Percentiles rank a stretch among this genome's conserved stretches.
Evolutionary conservation across 2,888 invertebrate genomes (phyloP).

Genomic region (Dinocampus coccinellae): DNA sequence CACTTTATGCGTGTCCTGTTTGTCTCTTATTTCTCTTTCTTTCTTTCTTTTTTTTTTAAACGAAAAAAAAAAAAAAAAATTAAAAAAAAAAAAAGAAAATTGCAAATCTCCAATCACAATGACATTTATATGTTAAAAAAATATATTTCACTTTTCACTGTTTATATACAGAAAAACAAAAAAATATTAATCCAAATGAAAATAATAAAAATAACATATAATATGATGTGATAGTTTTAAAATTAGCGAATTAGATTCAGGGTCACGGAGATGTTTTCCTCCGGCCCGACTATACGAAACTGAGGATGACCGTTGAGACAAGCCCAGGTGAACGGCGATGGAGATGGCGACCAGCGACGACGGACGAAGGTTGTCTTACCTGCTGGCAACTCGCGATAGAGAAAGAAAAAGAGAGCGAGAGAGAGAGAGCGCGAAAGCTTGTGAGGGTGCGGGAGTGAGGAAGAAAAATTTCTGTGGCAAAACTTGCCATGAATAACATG

Average conservation of each 20-base stretch:
- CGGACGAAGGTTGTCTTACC: conserved; percentile 41
- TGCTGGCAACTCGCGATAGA: conserved; percentile 17
- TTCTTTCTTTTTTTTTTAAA: not conserved
- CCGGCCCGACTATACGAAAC: conserved; percentile 67
- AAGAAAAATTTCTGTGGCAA: not conserved
- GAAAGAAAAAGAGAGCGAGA: conserved; percentile 29
- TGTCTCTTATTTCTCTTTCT: not conserved
- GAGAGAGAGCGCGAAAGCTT: too few relatives aligned
- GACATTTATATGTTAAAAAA: not conserved
- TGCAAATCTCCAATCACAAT: not conserved
- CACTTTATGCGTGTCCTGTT: conserved; percentile 37
- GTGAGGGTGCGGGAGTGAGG: too few relatives aligned
- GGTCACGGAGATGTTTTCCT: conserved; percentile 68
- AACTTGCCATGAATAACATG: not conserved
- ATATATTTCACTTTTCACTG: conserved; percentile 27
- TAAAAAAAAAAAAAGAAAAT: too few relatives aligned
- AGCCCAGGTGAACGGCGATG: conserved; percentile 59
- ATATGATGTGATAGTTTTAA: not conserved
- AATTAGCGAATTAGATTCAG: conserved; percentile 49
- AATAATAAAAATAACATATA: not conserved
- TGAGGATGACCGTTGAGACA: conserved; percentile 53
- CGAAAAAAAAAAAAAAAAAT: too few relatives aligned
- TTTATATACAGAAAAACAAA: not conserved
- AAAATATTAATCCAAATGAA: not conserved
- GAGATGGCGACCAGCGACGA: conserved; percentile 25